Percentiles rank a stretch among this genome's conserved stretches.
These are phyloP conservation scores for Papilio xuthus DNA, from an alignment of 1,140 invertebrate genomes.

Conservation along the genomic window DNA sequence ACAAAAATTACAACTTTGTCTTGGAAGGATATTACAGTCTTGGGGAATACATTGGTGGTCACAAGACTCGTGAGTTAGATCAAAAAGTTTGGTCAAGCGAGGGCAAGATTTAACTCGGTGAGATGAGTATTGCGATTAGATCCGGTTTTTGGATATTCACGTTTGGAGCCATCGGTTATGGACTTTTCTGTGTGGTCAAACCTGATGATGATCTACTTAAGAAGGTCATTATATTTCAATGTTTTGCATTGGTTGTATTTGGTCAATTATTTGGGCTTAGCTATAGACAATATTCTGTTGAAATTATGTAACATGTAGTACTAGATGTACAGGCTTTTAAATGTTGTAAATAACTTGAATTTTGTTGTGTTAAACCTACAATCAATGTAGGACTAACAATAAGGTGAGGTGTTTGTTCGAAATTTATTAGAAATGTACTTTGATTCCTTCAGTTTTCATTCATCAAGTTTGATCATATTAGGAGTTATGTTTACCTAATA, in stretches of 20 bases:
- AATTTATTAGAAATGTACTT: neutral
- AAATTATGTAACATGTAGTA: neutral
- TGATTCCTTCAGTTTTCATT: conserved; percentile 15
- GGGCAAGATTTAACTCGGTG: conserved; percentile 75
- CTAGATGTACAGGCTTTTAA: neutral
- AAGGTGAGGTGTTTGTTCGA: neutral
- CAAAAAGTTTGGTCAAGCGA: conserved; percentile 78
- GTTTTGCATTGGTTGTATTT: conserved; percentile 56
- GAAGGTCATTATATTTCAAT: conserved; percentile 72
- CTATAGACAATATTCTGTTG: neutral
- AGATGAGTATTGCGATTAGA: conserved; percentile 78
- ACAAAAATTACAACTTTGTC: conserved; percentile 83
- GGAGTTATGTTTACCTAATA: neutral
- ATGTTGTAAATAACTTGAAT: conserved; percentile 11
- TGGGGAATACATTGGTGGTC: conserved; percentile 82
- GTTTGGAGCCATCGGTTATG: conserved; percentile 82
- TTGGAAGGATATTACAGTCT: conserved; percentile 83
- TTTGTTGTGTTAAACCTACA: conserved; percentile 7
- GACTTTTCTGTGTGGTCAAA: conserved; percentile 79
- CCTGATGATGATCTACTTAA: conserved; percentile 81
- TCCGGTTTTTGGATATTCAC: conserved; percentile 82
- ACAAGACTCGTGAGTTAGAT: conserved; percentile 80
- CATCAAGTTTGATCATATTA: conserved; percentile 50
- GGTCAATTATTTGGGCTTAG: conserved; percentile 55
- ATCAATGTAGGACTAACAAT: conserved; percentile 17